phyloP scores from a whole-genome alignment of 2,888 invertebrate species.

The Protonemura montana region DNA sequence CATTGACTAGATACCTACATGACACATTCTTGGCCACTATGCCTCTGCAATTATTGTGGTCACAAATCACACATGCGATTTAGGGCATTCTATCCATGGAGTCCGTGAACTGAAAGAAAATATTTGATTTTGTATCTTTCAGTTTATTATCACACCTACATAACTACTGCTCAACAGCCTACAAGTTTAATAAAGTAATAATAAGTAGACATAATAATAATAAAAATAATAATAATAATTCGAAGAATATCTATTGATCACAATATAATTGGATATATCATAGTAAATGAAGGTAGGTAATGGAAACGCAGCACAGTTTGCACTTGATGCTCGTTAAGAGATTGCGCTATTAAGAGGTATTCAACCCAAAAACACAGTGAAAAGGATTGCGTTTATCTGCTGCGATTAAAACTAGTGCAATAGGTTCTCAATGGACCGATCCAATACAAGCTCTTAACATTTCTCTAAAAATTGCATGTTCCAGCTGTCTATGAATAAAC shows the following conservation, averaged over 20 bases:
- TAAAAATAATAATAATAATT: neutral
- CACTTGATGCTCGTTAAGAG: neutral
- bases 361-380: neutral
- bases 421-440: neutral
- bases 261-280: constrained; percentile 10
- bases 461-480: neutral
- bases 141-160: neutral
- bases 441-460: neutral
- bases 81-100: no score
- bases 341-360: neutral
- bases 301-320: neutral
- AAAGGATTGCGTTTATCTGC: neutral
- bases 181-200: neutral
- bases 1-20: no score
- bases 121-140: neutral
- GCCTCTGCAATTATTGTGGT: no score
- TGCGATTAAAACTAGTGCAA: neutral
- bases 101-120: no score
- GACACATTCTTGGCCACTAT: no score
- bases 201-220: constrained; percentile 16
- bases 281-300: neutral
- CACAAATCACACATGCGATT: no score
- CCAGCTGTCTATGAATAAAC: neutral
- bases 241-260: neutral
- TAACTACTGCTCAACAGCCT: neutral